Base-by-base conservation (phyloP, 2,888 invertebrate genomes). In the Rugalucina vietnamica region DNA sequence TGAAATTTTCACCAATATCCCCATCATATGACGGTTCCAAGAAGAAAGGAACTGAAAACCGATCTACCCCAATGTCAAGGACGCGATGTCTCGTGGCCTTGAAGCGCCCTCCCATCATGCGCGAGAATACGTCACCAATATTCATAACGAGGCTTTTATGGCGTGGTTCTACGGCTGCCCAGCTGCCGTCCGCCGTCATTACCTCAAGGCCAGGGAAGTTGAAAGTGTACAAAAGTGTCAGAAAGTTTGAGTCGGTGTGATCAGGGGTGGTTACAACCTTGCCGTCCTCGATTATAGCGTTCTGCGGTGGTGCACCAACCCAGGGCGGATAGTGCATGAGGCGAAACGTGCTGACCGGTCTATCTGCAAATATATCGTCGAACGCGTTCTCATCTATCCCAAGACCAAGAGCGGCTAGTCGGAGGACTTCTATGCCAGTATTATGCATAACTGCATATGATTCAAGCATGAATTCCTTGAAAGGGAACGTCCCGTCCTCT, bases 1-100 rank as follows among this genome's bases (percentile, higher is more conserved):
- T 85, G 39, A 89, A 86, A 65, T 89, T 88, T 27, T 83, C 78
- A 10, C 88, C 89, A 18, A 91, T 89, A 70, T 91, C 90, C 0
- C 89, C 90, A 34, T 89, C 87, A 76, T 87, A 92, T 0, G 83
- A 79, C 12, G 92, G 92, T 60, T 90, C 90, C n/a, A 92, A 75
- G 82, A 92, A 92, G 80, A 92, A 92, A 4, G 92, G 91, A 5
- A 91, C 89, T 0, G 92, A 91, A 72, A 74, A 89, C 21, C 91
- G 81, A 65, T 91, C 90, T 0, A 87, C 81, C 1, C 89, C 89
- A n/a, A 89, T 89, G 54, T 92, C 92, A 10, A 92, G 74, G 4
- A 92, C 92, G 8, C 92, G 86, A 50, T 92, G 92, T 49, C 84
- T 83, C 0, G 92, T 91, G 18, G 92, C 91, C 79, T 90, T 90